These are phyloP conservation scores for Clostera curtula DNA, from an alignment of 2,888 invertebrate species.

Conservation along the genomic window DNA sequence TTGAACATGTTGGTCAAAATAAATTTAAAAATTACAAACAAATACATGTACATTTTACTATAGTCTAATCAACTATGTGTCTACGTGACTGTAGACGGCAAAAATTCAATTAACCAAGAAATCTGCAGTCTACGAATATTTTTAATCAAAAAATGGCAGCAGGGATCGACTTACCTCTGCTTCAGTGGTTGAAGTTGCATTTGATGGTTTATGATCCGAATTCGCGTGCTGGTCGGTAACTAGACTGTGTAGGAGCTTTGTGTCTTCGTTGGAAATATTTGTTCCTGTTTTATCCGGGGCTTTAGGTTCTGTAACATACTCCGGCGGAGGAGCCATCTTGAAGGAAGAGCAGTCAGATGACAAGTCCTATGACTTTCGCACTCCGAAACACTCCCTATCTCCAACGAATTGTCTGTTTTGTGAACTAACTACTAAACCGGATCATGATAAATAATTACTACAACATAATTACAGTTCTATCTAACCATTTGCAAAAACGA, in stretches of 20 bases:
- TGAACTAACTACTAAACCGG: constrained; percentile 52
- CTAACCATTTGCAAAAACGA: constrained; percentile 53
- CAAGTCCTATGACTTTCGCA: constrained; percentile 72
- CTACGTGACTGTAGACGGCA: constrained; percentile 15
- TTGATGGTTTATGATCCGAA: constrained; percentile 53
- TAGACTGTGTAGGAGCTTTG: constrained; percentile 59
- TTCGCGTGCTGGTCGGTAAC: constrained; percentile 54
- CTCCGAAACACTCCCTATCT: constrained; percentile 56
- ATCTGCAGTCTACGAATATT: constrained; percentile 21
- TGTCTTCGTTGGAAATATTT: constrained; percentile 59
- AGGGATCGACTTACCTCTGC: constrained; percentile 62
- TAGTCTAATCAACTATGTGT: no score
- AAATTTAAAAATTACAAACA: constrained; percentile 4
- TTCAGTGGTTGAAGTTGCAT: constrained; percentile 46
- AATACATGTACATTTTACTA: constrained; percentile 9
- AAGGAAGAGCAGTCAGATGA: constrained; percentile 75
- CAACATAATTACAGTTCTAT: constrained; percentile 55
- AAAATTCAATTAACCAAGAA: constrained; percentile 18
- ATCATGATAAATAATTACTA: constrained; percentile 50
- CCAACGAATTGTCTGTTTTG: constrained; percentile 40
- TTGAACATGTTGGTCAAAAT: constrained; percentile 5
- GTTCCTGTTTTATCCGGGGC: constrained; percentile 80
- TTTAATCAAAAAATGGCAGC: constrained; percentile 43
- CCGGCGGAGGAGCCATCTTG: constrained; percentile 87
- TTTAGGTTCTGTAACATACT: constrained; percentile 84